Base-by-base conservation (phyloP, 2,797 vertebrate species). In the Peromyscus nudipes region DNA sequence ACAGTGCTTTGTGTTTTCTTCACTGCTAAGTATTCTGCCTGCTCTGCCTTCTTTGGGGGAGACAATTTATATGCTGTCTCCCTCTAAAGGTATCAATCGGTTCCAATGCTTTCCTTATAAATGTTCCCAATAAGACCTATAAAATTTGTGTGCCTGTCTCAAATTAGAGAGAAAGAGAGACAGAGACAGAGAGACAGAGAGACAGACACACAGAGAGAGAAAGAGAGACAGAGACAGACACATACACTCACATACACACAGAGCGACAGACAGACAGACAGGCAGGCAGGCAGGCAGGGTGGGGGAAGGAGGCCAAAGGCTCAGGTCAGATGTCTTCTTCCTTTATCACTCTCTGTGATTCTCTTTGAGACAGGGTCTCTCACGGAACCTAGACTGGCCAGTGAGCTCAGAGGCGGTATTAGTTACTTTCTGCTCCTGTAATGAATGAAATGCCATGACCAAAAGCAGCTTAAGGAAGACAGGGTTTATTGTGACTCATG, bases 51-150 rank as follows among this genome's bases (percentile, higher is more conserved):
- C 6, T 77, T 17, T 57, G 10, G 3, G 19, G 3, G 40, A n/a
- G 31, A 67, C 73, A 87, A 80, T 79, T 89, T 92, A 67, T 0
- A 62, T 14, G 4, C 2, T 4, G 0, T n/a, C 43, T 92, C 29
- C 34, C 73, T 93, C 93, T 87, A 71, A 95, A 94, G 17, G 73
- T 67, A 91, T 4, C 55, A 1, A 79, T 57, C 19, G 89, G 31
- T 52, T 91, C 27, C 60, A 89, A 62, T 60, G 49, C 60, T 95
- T 95, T 92, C 95, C 92, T 92, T 76, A 77, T 7, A 81, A 60
- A 71, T 57, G 4, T 40, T 94, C 40, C 40, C 34, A 60, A 1
- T 77, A 91, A 95, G 29, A 91, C 57, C 93, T 60, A 86, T 52
- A 90, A 93, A 29, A 92, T 88, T 77, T 75, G 37, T 43, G 52